phyloP scores from a whole-genome alignment of 2,888 invertebrate genomes.

The Hylaea fasciaria region DNA sequence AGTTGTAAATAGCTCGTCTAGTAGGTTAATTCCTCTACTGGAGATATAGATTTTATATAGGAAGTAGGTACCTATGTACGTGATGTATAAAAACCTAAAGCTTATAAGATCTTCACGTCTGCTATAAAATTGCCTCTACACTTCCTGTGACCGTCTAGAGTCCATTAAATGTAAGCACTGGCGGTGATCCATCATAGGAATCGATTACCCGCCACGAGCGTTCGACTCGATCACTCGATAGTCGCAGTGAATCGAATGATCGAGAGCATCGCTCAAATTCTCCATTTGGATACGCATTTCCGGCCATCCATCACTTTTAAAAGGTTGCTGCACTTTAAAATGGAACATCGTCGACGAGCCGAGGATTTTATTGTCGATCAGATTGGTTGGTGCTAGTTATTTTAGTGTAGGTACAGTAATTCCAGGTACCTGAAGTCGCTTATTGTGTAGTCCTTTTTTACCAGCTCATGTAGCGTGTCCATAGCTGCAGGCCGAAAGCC shows the following conservation, averaged over 20 bases:
- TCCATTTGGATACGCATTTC: slow-evolving; percentile 45
- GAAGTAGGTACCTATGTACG: too few species aligned
- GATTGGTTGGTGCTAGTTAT: not conserved
- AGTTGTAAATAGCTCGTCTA: too few species aligned
- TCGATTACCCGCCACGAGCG: slow-evolving; percentile 17
- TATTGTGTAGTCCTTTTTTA: too few species aligned
- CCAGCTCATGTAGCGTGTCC: too few species aligned
- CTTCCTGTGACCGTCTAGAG: slow-evolving; percentile 2
- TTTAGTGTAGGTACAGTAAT: too few species aligned
- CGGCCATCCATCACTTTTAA: slow-evolving; percentile 49
- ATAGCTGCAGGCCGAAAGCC: too few species aligned
- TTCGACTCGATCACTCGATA: slow-evolving; percentile 43
- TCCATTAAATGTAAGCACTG: not conserved
- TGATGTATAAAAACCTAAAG: too few species aligned
- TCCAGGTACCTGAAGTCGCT: too few species aligned
- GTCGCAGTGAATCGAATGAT: slow-evolving; percentile 47
- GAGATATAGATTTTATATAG: too few species aligned
- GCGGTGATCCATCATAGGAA: slow-evolving; percentile 21
- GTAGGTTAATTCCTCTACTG: too few species aligned
- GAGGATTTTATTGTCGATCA: not conserved
- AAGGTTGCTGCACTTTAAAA: slow-evolving; percentile 26
- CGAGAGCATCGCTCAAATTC: slow-evolving; percentile 47
- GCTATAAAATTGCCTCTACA: not conserved
- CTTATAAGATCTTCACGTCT: too few species aligned
- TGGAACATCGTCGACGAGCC: not conserved